These are phyloP conservation scores for Ichneumoninae sp. DNA, from an alignment of 2,888 invertebrate genomes.

Conservation along the genomic window DNA sequence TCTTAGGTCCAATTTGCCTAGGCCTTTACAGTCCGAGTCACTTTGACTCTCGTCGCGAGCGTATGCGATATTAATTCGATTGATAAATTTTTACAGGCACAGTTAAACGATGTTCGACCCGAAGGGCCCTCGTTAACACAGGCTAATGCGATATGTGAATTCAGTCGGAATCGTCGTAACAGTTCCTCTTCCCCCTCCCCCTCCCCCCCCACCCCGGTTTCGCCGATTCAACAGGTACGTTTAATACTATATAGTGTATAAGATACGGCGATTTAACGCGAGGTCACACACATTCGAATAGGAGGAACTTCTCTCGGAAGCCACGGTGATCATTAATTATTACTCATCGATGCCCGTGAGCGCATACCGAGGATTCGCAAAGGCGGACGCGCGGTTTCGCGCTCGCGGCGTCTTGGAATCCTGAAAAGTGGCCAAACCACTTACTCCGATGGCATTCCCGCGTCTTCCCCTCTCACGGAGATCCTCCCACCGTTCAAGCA, in stretches of 20 bases:
- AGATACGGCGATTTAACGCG: constrained; percentile 9
- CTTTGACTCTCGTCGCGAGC: not conserved
- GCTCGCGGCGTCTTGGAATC: constrained; percentile 58
- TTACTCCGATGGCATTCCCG: constrained; percentile 67
- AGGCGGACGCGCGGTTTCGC: constrained; percentile 49
- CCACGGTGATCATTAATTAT: constrained; percentile 57
- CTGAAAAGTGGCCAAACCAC: constrained; percentile 69
- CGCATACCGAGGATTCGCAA: constrained; percentile 58
- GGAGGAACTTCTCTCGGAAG: constrained; percentile 24
- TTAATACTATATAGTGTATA: not conserved
- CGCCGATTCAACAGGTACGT: not conserved
- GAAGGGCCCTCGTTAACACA: constrained; percentile 23
- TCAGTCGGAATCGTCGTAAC: constrained; percentile 2
- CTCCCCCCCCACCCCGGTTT: not conserved
- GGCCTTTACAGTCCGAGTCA: not conserved
- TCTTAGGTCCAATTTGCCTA: constrained; percentile 27
- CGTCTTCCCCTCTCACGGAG: constrained; percentile 41
- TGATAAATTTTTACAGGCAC: constrained; percentile 33
- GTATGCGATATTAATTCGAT: constrained; percentile 10
- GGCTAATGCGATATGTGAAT: constrained; percentile 36
- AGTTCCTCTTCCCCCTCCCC: not conserved
- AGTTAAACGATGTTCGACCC: not conserved
- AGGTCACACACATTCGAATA: constrained; percentile 24
- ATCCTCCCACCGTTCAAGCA: constrained; percentile 9
- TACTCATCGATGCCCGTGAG: constrained; percentile 62